Base-by-base conservation (phyloP, 1,140 invertebrate species). In the Pseudomyrmex dendroicus region DNA sequence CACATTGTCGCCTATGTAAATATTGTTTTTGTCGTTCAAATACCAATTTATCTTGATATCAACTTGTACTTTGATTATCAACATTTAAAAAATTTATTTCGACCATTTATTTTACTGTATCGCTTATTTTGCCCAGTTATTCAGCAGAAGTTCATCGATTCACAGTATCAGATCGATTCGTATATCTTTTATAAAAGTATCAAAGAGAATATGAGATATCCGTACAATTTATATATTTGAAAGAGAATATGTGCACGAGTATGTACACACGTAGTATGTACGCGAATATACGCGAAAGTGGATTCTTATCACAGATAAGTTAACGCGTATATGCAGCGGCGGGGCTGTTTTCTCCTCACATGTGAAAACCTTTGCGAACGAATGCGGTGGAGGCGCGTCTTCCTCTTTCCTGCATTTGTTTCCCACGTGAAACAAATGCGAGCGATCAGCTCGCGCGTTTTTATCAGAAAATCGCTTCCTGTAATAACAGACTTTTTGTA, bases 401-500 rank as follows among this genome's bases (percentile, higher is more conserved):
- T 54, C 52, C 48, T 12, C n/a, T 35, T 35, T 35, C 57, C 7
- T 17, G 54, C 52, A 25, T 8, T 59, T 25, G 10, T 80, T 72
- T 50, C 25, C 25, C 22, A 50, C 20, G 52, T 70, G 64, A 50
- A 13, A 25, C 25, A 70, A 78, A 70, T 68, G 68, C 13, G 35
- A 78, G 20, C 74, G 44, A 78, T 70, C 54, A 57, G n/a, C 35
- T 67, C 52, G 64, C 54, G 59, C 35, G 17, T 70, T 70, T 57
- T 25, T 15, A 15, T n/a, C 76, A 35, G 50, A 54, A 48, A 72
- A 78, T 70, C 52, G 52, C 44, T 70, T 59, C 20, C 52, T 80
- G 46, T 80, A 70, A 80, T 72, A 80, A 80, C 44, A 80, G 66
- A 48, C 64, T 70, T 22, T 25, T 12, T 20, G 15, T 22, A 22